Evolutionary conservation across 2,113 vertebrate species (phyloP), one percentile per base, ranked within the genome.

Genomic region (Platysteira castanea): DNA sequence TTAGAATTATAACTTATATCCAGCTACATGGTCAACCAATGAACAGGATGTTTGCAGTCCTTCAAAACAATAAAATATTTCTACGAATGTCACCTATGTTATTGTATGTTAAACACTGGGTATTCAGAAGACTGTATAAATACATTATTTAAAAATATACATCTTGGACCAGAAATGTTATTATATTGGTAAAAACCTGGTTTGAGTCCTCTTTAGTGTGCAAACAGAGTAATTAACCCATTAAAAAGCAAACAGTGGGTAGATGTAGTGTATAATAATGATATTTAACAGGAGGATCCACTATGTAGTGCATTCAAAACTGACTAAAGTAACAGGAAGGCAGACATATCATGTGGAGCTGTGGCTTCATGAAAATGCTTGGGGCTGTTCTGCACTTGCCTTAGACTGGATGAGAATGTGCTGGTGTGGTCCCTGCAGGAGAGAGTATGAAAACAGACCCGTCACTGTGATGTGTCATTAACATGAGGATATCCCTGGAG

Each of bases 391-490:
- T 88, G 15, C 8, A 11, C 8, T 54, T 76, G 5, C 6, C 11
- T 6, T 75, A 5, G 3, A 2, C 6, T 42, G 24, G 4, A 17
- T 14, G 57, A 37, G 7, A 19, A 1, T 8, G 2, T 0, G 0
- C 11, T 65, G 14, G 2, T 26, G 11, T 33, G 42, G 13, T 35
- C 6, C 7, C 19, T 39, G 12, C 11, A 84, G 49, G 15, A 73
- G 8, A 28, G 13, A 74, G 26, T 19, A 7, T 81, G 42, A 59
- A 91, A 82, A 54, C 9, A 61, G 31, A 42, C 3, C 17, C 76
- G 11, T 26, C 27, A 56, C 19, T 18, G 11, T 35, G 9, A 42
- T 31, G 3, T 28, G 8, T 3, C 15, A 10, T 27, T 37, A 37
- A 44, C 8, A 2, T 4, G 3, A 19, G 9, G 13, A 74, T 2